Evolutionary conservation across 2,888 invertebrate genomes (phyloP), one percentile per base, ranked within the genome.

Genomic region (Spodoptera littoralis): DNA sequence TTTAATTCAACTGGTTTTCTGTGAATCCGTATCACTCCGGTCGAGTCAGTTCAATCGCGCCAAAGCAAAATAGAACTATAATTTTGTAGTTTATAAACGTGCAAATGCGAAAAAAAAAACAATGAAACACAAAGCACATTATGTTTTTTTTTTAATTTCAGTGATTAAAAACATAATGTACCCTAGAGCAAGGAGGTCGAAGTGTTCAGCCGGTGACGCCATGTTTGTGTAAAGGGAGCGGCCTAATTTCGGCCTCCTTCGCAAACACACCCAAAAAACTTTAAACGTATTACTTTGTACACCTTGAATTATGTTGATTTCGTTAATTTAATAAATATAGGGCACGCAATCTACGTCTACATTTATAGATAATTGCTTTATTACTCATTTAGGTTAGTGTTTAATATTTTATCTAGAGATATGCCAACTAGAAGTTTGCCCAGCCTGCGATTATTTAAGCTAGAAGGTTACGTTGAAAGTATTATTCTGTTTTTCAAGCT

Each of bases 141-240:
- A 48, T 60, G 9, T 45, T 60, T 60, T 60, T 60, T 60, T 18
- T 18, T 18, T 65, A 65, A 65, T 65, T 41, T 65, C 52, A 52
- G 47, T 72, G 50, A 72, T 65, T 72, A 67, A 65, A 66, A 48
- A 66, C 46, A 48, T 62, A 60, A 70, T 51, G 60, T 63, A 45
- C 66, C 72, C 60, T 55, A 42, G 52, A 60, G 43, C 41, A 73
- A 70, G 55, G 61, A 64, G 76, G 75, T 79, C 82, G 63, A 6
- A 36, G 5, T 36, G 36, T 36, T 36, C 47, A 27, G 27, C 4
- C 4, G 61, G 56, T 80, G 84, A 85, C 77, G 81, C 57, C 80
- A 85, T 76, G 77, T 75, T 77, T 82, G 72, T 73, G 60, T 68
- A 54, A 47, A 62, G 80, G 86, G 86, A 76, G 82, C 55, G 85